Evolutionary conservation across 2,113 vertebrate species (phyloP).

Genomic region (Lasiurus cinereus): DNA sequence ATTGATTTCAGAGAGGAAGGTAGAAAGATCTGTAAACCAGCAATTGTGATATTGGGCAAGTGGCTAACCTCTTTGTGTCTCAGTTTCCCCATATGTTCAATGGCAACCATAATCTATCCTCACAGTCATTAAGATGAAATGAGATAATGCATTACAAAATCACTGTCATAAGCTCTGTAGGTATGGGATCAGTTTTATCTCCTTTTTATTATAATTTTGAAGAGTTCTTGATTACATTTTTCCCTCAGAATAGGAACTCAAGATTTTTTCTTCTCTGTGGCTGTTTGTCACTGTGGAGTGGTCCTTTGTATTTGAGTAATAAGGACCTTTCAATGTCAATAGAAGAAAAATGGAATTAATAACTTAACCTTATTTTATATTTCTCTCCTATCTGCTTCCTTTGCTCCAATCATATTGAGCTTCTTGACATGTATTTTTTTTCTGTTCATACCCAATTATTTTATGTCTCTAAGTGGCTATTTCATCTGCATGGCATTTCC

Average conservation of each 20-base stretch:
- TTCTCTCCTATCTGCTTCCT: background rate
- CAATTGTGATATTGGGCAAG: background rate
- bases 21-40: background rate
- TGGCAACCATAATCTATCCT: background rate
- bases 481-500: background rate
- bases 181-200: background rate
- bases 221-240: conserved; percentile 53
- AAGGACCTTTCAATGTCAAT: conserved; percentile 51
- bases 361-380: background rate
- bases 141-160: background rate
- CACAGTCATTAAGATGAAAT: background rate
- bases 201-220: conserved; percentile 18
- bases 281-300: background rate
- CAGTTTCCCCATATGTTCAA: background rate
- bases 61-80: background rate
- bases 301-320: conserved; percentile 23
- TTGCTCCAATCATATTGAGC: background rate
- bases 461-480: conserved; percentile 27
- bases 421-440: conserved; percentile 38
- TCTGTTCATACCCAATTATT: conserved; percentile 14
- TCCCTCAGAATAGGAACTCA: background rate
- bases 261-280: conserved; percentile 16
- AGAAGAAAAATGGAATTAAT: conserved; percentile 63
- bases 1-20: no score
- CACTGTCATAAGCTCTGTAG: background rate